phyloP scores from a whole-genome alignment of 2,113 vertebrate species.

The Tachysurus fulvidraco region DNA sequence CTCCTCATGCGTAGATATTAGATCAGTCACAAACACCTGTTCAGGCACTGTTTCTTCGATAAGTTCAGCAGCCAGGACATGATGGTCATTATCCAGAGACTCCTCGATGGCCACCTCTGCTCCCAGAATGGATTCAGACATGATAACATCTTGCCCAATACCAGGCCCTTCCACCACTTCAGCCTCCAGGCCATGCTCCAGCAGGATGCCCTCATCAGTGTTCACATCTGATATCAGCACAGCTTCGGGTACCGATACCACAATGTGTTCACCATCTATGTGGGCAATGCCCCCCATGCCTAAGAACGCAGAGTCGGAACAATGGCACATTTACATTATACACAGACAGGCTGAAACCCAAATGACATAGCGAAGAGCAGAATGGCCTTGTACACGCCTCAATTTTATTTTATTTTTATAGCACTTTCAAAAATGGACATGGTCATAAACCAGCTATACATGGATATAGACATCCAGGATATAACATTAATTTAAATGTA shows the following conservation, averaged over 20 bases:
- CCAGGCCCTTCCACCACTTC: slow-evolving; percentile 71
- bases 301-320: slow-evolving; percentile 77
- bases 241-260: slow-evolving; percentile 95
- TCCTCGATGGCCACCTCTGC: slow-evolving; percentile 94
- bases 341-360: neutral
- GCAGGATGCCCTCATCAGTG: slow-evolving; percentile 90
- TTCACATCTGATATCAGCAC: slow-evolving; percentile 96
- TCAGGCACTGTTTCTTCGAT: slow-evolving; percentile 82
- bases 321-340: neutral
- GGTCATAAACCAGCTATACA: neutral
- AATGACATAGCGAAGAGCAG: neutral
- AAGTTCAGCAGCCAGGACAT: slow-evolving; percentile 86
- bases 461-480: neutral
- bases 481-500: no score
- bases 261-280: slow-evolving; percentile 97
- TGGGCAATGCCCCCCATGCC: slow-evolving; percentile 97
- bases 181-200: slow-evolving; percentile 86
- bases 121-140: slow-evolving; percentile 89
- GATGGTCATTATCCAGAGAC: slow-evolving; percentile 81
- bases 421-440: no score
- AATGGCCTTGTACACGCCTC: neutral
- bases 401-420: no score
- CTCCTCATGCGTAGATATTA: slow-evolving; percentile 84
- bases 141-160: slow-evolving; percentile 74
- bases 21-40: slow-evolving; percentile 94